These are phyloP conservation scores for Hydra vulgaris DNA, from an alignment of 30 jellyfish, hydroid and myxozoan genomes.

Conservation along the genomic window DNA sequence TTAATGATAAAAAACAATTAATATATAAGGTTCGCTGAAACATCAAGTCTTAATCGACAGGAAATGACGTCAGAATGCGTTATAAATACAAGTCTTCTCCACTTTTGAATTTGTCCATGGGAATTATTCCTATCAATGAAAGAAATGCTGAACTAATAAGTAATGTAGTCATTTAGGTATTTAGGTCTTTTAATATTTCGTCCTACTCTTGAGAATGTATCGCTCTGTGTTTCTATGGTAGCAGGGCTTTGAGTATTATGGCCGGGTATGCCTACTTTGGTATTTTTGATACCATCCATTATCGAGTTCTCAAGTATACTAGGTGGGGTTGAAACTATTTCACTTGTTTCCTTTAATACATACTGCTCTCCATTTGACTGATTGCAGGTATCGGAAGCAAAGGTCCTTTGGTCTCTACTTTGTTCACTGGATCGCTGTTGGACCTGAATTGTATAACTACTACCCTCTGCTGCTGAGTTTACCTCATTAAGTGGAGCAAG, in stretches of 20 bases:
- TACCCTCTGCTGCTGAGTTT: too few species aligned
- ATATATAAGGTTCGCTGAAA: background rate
- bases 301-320: background rate
- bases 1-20: too few species aligned
- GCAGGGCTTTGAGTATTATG: background rate
- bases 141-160: background rate
- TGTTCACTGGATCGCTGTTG: too few species aligned
- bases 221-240: background rate
- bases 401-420: too few species aligned
- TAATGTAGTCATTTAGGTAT: background rate
- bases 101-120: too few species aligned
- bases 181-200: background rate
- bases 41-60: background rate
- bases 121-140: too few species aligned
- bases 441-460: too few species aligned
- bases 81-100: background rate
- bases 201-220: background rate
- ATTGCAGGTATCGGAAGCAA: constrained; percentile 5
- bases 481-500: too few species aligned
- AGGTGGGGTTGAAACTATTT: background rate
- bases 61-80: background rate
- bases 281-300: background rate
- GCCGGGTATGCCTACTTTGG: background rate
- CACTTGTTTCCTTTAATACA: background rate
- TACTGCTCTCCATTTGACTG: background rate